Evolutionary conservation across 2,797 vertebrate species (phyloP).

Genomic region (Morus bassanus): DNA sequence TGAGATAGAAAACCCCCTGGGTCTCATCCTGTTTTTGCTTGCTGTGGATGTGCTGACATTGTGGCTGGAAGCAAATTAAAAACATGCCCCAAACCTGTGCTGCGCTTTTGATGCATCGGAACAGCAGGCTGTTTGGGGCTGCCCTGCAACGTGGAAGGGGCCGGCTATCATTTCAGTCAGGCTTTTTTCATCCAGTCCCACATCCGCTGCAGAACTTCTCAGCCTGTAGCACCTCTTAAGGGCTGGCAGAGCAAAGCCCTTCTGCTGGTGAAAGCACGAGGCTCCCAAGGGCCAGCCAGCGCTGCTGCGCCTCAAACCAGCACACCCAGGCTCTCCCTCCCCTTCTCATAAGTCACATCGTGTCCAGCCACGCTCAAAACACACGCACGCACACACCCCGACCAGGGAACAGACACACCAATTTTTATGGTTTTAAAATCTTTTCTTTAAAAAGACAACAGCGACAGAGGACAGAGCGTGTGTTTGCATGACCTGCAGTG

Average conservation of each 20-base stretch:
- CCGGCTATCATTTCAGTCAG: rapidly evolving
- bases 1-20: rapidly evolving
- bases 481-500: rapidly evolving
- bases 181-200: neutral
- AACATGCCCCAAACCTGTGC: rapidly evolving
- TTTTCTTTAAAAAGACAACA: neutral
- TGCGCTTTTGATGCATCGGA: rapidly evolving
- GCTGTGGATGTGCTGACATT: rapidly evolving
- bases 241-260: neutral
- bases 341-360: rapidly evolving
- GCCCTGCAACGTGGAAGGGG: neutral
- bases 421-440: neutral
- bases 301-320: rapidly evolving
- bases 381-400: neutral
- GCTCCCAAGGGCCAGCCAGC: neutral
- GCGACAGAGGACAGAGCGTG: rapidly evolving
- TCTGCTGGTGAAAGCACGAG: rapidly evolving
- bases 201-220: rapidly evolving
- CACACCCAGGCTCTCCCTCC: too few species aligned
- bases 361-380: rapidly evolving
- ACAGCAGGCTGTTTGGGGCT: rapidly evolving
- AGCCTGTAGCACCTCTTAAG: rapidly evolving
- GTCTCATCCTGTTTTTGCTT: neutral
- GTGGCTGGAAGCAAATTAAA: neutral
- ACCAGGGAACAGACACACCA: neutral